These are phyloP conservation scores for Apis laboriosa DNA, from an alignment of 1,140 invertebrate species.

Conservation along the genomic window DNA sequence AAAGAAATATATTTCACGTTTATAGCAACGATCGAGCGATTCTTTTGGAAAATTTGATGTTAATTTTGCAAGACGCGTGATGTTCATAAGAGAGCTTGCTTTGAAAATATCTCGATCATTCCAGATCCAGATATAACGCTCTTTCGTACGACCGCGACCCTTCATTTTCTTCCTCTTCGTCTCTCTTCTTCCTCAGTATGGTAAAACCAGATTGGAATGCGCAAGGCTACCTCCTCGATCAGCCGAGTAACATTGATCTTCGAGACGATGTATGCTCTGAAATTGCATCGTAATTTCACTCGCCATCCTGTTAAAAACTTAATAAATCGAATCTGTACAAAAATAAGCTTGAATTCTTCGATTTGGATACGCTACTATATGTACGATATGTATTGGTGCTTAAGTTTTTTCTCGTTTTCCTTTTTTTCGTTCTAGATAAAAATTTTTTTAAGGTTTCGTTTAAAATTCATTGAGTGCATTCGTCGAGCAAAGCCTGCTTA, in stretches of 20 bases:
- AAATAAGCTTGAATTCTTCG: neutral
- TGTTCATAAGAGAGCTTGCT: neutral
- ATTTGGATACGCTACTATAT: no score
- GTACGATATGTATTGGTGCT: neutral
- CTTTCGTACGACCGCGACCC: constrained; percentile 12
- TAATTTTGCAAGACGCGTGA: neutral
- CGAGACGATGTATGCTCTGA: neutral
- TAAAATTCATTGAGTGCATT: neutral
- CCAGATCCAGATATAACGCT: neutral
- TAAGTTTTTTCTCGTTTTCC: neutral
- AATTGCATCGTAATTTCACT: constrained; percentile 29
- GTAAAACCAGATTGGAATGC: constrained; percentile 39
- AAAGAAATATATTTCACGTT: constrained; percentile 1
- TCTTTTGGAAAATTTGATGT: neutral
- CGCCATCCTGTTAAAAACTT: neutral
- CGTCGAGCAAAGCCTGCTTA: constrained; percentile 14
- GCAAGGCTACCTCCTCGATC: constrained; percentile 28
- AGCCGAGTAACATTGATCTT: constrained; percentile 39
- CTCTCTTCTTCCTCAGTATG: constrained; percentile 20
- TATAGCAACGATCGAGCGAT: neutral
- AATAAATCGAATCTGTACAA: neutral
- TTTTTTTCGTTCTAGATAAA: no score
- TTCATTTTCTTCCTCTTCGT: constrained; percentile 36
- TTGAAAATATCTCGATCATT: constrained; percentile 1
- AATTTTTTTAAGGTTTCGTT: constrained; percentile 16